Base-by-base conservation (phyloP, 2,888 invertebrate species). In the Watsonalla binaria region DNA sequence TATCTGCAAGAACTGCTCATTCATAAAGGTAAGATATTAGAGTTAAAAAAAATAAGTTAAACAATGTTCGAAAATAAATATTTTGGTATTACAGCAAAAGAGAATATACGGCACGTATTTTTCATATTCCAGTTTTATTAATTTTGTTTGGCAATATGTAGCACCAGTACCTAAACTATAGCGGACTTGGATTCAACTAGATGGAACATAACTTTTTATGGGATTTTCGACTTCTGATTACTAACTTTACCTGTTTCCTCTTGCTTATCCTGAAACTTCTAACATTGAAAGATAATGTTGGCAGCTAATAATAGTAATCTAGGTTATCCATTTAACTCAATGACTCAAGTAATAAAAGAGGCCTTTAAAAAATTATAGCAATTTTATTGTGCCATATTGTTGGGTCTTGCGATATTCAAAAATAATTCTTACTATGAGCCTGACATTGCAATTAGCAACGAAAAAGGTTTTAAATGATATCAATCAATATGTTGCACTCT, bases 101-200 rank as follows among this genome's bases (percentile, higher is more conserved):
- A 51, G 54, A 57, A 51, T 9, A 33, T 15, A 6, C 47, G 47
- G 51, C 49, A 57, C 60, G 45, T 39, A 46, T 61, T 63, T 72
- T 74, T 70, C 75, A 69, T 76, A 77, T 76, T 70, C 66, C 69
- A 72, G 68, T 79, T 78, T 80, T 86, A 85, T 84, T 86, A 84
- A 85, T 83, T 84, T 86, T 82, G 75, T 76, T 81, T 70, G 72
- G 85, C 86, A 83, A 86, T 86, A 84, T 82, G 83, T 82, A 84
- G 84, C 86, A 84, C 80, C 82, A 80, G 86, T 75, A 80, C 84
- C 80, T 76, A 76, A 84, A 82, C 81, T 82, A 82, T 81, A 74
- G 74, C 79, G 74, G 74, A 75, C 78, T 76, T 73, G 76, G 76
- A 76, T 81, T 78, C 73, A 82, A 80, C 81, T 80, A 81, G 82